Conservation (phyloP, 2,113 vertebrate species). For the Harpagus bidentatus region DNA sequence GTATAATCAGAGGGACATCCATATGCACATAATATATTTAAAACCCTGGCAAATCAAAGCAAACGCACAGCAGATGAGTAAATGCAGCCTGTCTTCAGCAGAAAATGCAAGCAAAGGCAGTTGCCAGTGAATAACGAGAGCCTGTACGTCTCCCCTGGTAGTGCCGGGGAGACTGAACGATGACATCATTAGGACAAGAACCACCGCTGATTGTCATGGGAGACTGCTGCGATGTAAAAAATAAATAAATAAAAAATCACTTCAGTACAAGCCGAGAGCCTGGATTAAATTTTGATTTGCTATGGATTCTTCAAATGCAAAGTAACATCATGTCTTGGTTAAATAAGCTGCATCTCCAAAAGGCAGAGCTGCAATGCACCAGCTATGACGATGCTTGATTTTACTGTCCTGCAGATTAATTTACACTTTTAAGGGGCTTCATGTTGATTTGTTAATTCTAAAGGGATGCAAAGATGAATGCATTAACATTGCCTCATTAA, state of each 20-base stretch:
- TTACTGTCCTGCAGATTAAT: not conserved
- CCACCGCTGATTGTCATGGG: not conserved
- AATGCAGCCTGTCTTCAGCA: not conserved
- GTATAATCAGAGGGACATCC: not conserved
- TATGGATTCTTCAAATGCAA: not conserved
- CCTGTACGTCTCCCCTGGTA: not conserved
- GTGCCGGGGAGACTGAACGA: not conserved
- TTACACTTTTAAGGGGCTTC: not conserved
- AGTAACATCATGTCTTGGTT: not conserved
- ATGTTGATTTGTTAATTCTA: not conserved
- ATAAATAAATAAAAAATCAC: not conserved
- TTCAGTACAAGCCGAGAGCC: not conserved
- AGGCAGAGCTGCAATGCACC: slow-evolving; percentile 33
- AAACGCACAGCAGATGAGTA: not conserved
- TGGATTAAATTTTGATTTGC: not conserved
- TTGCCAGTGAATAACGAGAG: not conserved
- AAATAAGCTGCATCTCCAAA: not conserved
- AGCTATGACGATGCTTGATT: not conserved
- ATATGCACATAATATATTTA: not conserved
- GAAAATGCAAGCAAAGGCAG: not conserved
- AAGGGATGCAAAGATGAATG: not conserved
- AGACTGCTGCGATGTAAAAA: not conserved
- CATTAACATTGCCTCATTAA: not conserved
- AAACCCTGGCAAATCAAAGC: not conserved
- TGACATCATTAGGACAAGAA: not conserved